Evolutionary conservation across 64 coral and sea anemone species (phyloP), one percentile per base, ranked within the genome.

Genomic region (Astreopora myriophthalma): DNA sequence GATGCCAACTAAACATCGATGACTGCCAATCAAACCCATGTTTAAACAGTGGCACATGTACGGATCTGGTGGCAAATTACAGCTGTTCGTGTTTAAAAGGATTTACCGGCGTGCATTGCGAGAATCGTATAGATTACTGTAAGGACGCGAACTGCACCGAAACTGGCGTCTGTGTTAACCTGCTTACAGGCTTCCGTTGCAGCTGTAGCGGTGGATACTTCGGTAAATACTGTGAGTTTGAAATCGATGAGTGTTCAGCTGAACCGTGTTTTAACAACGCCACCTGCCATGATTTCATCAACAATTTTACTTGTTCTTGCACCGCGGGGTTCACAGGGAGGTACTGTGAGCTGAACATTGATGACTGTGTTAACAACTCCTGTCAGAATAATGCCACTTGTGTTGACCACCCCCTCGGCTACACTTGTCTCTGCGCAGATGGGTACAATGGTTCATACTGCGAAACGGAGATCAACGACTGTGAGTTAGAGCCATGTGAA

Each of bases 1-100:
- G 75, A 7, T 94, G 93, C 60, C 48, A 94, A 84, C 7, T 88
- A 1, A 94, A 94, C 48, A 65, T 94, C 17, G 66, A 94, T 52
- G 92, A 94, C 34, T 94, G 92, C 66, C 28, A 63, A 8, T 61
- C 75, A 8, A 82, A 51, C 37, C 85, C 66, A 3, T 94, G 92
- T 80, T 35, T 29, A 88, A 93, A 93, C 75, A 93, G 88, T 19
- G 85, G 73, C 9, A 88, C 75, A 4, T 93, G 92, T 33, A 12
- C 66, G 23, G 92, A 93, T 42, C 64, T 88, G 22, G 75, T 93
- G 12, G 40, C 64, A 10, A 61, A 61, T 27, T 93, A 88, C 67
- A 73, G 74, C 2, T 93, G 92, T 70, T 42, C 42, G 29, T 93
- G 92, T 65, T 44, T 65, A 10, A 24, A 35, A 19, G 92, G 92